Evolutionary conservation across 1,140 invertebrate species (phyloP), one percentile per base, ranked within the genome.

Genomic region (Oscheius sp.): DNA sequence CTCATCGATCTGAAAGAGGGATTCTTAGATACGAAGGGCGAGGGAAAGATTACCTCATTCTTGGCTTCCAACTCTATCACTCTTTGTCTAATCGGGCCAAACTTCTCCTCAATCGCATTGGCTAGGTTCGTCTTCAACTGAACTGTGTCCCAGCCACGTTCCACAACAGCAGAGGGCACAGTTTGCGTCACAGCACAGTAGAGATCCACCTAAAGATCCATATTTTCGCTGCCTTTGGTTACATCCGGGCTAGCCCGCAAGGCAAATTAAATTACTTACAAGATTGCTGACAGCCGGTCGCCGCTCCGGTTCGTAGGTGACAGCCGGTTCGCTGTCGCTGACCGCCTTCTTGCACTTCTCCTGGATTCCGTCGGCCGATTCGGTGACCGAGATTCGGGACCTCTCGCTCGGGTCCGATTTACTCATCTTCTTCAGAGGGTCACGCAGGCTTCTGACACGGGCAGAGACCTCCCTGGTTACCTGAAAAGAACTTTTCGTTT

Each of bases 341-440:
- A 96, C 85, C 0, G 95, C 90, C 86, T 95, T 96, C 82, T 91
- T 93, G 3, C 96, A 87, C 87, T 97, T 97, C 34, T 89, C 87
- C 2, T 85, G 58, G 58, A 99, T 91, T 35, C 85, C 82, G 36
- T 95, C 92, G 0, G 92, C 89, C 0, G 88, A n/a, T 23, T 74
- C 72, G 2, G 38, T 68, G 32, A 26, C 86, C 90, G 1, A 98
- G 83, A 99, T 92, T 65, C 91, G 87, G 73, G 91, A 91, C 80
- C 90, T 91, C 0, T 87, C 79, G 87, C 93, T 90, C 0, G 86
- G 75, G 77, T 94, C 91, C 20, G 95, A 98, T 87, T 99, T 99
- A 3, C 95, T 98, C 96, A 99, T 99, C 87, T 99, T 99, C 80
- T 92, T 91, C 0, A 81, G 80, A 0, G 95, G 92, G 81, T 94